Percentiles rank a stretch among this genome's conserved stretches.
Evolutionary conservation across 2,888 invertebrate species (phyloP).

Genomic region (Polydrusus cervinus): DNA sequence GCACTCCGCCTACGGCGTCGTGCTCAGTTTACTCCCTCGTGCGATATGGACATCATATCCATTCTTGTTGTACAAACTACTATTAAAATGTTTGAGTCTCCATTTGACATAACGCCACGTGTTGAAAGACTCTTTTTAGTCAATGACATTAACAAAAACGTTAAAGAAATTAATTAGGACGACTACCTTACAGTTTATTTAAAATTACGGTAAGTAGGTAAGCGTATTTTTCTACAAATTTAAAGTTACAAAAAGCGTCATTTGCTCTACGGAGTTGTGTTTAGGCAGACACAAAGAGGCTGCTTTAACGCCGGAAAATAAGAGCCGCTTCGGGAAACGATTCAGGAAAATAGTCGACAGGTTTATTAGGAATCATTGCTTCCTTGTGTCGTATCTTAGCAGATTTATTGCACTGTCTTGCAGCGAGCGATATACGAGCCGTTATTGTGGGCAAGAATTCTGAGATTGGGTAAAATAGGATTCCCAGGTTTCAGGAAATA

Average conservation of each 20-base stretch:
- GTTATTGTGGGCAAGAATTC: constrained; percentile 21
- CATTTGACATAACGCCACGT: too few species aligned
- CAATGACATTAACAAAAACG: too few species aligned
- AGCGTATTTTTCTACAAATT: too few species aligned
- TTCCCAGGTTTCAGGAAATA: constrained; percentile 26
- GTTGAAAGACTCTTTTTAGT: too few species aligned
- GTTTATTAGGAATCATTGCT: constrained; percentile 55
- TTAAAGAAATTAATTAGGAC: too few species aligned
- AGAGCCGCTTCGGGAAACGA: constrained; percentile 51
- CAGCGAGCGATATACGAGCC: constrained; percentile 36
- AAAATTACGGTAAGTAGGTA: neutral
- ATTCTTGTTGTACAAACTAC: too few species aligned
- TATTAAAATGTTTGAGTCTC: too few species aligned
- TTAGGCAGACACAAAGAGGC: constrained; percentile 38
- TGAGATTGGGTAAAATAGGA: constrained; percentile 22
- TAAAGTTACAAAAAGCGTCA: neutral
- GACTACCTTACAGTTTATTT: neutral
- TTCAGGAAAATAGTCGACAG: constrained; percentile 53
- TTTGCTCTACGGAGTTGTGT: constrained; percentile 28
- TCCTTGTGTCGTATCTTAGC: constrained; percentile 46
- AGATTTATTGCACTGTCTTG: constrained; percentile 49
- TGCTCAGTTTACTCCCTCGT: too few species aligned
- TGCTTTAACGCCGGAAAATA: constrained; percentile 50
- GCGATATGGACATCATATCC: too few species aligned
- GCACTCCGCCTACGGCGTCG: too few species aligned